Percentiles rank a stretch among this genome's conserved stretches.
Evolutionary conservation across 2,113 vertebrate species (phyloP).

Genomic region (Apistogramma diplotaenia): DNA sequence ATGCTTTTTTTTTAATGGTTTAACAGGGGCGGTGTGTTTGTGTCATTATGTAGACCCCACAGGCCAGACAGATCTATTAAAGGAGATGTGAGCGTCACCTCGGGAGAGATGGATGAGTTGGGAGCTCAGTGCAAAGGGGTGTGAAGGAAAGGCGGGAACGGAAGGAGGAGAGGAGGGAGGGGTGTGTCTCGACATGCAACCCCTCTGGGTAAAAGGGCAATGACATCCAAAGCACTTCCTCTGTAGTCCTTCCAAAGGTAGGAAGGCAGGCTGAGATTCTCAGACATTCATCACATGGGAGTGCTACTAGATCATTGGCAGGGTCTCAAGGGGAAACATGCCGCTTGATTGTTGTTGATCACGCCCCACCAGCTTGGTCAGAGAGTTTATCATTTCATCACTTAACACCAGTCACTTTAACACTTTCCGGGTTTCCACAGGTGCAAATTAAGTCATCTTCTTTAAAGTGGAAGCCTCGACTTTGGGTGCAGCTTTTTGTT

Average conservation of each 20-base stretch:
- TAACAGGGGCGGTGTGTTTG: constrained; percentile 15
- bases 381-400: constrained; percentile 28
- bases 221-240: constrained; percentile 71
- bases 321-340: constrained; percentile 11
- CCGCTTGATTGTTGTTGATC: neutral
- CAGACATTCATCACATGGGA: constrained; percentile 31
- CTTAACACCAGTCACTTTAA: neutral
- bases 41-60: constrained; percentile 28
- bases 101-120: constrained; percentile 43
- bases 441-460: constrained; percentile 23
- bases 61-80: constrained; percentile 25
- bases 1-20: constrained; percentile 8
- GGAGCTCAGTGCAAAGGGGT: constrained; percentile 49
- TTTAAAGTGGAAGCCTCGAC: neutral
- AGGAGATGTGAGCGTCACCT: constrained; percentile 39
- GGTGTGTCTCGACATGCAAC: constrained; percentile 68
- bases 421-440: constrained; percentile 20
- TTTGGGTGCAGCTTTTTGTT: neutral
- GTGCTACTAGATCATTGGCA: constrained; percentile 22
- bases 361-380: neutral
- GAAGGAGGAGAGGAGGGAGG: constrained; percentile 15
- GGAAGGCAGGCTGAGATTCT: constrained; percentile 6
- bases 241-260: constrained; percentile 5
- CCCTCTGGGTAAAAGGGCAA: constrained; percentile 69
- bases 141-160: constrained; percentile 45